Conservation (phyloP, 92 coral and sea anemone species). For the Siderastrea radians region DNA sequence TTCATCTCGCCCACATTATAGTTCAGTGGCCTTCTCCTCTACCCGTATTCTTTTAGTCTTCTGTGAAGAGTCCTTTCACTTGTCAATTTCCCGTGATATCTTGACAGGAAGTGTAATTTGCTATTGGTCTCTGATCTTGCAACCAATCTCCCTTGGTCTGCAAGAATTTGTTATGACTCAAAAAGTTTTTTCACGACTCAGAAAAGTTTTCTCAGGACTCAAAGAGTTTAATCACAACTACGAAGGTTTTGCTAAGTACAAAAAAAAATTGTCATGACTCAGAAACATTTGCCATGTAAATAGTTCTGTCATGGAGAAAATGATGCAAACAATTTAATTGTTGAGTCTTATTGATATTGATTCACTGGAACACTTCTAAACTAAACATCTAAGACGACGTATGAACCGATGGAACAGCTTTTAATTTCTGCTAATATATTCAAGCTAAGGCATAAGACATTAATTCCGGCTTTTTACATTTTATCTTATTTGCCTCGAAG, state of each 20-base stretch:
- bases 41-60: conserved; percentile 10
- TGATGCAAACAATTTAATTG: no score
- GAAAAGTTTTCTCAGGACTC: not conserved
- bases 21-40: not conserved
- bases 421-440: no score
- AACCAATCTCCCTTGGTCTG: not conserved
- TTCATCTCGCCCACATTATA: not conserved
- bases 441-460: no score
- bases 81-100: conserved; percentile 8
- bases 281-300: not conserved
- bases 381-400: no score
- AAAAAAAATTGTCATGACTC: not conserved
- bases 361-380: no score
- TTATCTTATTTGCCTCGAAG: no score
- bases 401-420: no score
- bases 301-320: not conserved
- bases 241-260: no score
- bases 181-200: not conserved
- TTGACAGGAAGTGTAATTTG: conserved; percentile 48
- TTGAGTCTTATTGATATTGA: no score
- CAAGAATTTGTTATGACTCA: not conserved
- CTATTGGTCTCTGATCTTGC: not conserved
- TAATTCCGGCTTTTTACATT: no score
- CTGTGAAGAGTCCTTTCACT: conserved; percentile 4
- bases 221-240: not conserved